phyloP scores from a whole-genome alignment of 2,113 vertebrate species.

The Lasiurus borealis region DNA sequence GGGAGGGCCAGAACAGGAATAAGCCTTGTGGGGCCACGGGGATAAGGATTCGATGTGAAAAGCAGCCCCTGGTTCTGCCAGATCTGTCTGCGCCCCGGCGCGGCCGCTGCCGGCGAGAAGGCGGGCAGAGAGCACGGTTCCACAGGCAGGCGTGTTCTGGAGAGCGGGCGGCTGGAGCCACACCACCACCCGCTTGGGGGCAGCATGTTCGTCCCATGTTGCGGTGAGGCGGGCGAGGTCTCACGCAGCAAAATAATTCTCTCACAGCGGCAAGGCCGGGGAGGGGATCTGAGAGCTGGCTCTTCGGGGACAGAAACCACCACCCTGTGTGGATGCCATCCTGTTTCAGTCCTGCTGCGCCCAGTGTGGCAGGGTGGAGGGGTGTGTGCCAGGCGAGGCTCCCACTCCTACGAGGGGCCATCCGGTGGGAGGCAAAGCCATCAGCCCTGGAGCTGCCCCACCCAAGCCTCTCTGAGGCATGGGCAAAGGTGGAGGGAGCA shows the following conservation, averaged over 20 bases:
- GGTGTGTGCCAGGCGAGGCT: not conserved
- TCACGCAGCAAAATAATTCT: rapidly evolving
- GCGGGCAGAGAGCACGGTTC: too few species aligned
- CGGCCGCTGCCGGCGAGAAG: too few species aligned
- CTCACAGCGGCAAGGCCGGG: not conserved
- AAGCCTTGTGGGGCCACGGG: not conserved
- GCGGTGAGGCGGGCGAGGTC: not conserved
- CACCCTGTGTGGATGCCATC: rapidly evolving
- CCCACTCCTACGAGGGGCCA: not conserved
- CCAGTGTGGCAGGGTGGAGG: too few species aligned
- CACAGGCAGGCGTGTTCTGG: rapidly evolving
- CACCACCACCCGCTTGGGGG: rapidly evolving
- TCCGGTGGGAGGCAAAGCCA: not conserved
- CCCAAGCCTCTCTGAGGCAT: not conserved
- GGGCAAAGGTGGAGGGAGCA: too few species aligned
- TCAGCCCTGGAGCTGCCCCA: not conserved
- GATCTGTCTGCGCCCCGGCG: not conserved
- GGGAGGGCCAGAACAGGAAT: not conserved
- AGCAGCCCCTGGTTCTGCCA: not conserved
- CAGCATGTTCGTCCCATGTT: not conserved
- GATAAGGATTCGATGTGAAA: not conserved
- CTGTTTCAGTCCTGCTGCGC: not conserved
- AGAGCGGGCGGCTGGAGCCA: rapidly evolving
- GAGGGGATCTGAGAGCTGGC: not conserved
- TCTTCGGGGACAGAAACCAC: not conserved